Conservation (phyloP, 1,140 invertebrate genomes). For the Helicorthomorpha holstii region DNA sequence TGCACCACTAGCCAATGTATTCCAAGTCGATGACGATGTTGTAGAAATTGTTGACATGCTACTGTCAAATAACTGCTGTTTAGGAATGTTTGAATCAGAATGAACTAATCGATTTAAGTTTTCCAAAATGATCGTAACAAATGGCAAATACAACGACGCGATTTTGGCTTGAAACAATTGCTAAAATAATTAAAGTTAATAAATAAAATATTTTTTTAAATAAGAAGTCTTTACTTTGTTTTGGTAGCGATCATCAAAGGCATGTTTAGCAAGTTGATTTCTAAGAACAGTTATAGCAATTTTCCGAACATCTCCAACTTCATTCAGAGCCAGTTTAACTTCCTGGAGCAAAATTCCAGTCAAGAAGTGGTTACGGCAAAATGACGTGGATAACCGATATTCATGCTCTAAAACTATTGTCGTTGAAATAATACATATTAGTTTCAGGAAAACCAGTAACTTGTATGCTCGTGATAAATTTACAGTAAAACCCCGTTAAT, state of each 20-base stretch:
- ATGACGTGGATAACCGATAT: slow-evolving; percentile 52
- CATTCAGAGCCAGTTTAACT: slow-evolving; percentile 58
- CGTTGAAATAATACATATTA: too few species aligned
- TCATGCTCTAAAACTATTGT: slow-evolving; percentile 28
- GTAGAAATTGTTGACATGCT: too few species aligned
- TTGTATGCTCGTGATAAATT: too few species aligned
- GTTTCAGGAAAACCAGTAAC: too few species aligned
- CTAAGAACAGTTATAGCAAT: slow-evolving; percentile 58
- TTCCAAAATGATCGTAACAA: slow-evolving; percentile 68
- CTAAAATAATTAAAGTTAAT: slow-evolving; percentile 7
- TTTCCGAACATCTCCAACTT: slow-evolving; percentile 59
- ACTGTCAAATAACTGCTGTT: too few species aligned
- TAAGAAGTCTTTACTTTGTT: slow-evolving; percentile 21
- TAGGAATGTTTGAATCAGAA: slow-evolving; percentile 4
- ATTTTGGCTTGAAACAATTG: slow-evolving; percentile 47
- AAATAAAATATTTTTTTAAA: not conserved
- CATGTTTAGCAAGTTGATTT: slow-evolving; percentile 80
- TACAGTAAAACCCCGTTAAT: too few species aligned
- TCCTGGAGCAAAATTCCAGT: slow-evolving; percentile 58
- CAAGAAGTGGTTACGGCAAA: slow-evolving; percentile 75
- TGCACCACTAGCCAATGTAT: not conserved
- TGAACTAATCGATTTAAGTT: slow-evolving; percentile 45
- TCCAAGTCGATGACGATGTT: slow-evolving; percentile 1
- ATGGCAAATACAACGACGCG: slow-evolving; percentile 73
- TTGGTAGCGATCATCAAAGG: slow-evolving; percentile 74